Evolutionary conservation across 2,888 invertebrate genomes (phyloP), one percentile per base, ranked within the genome.

Genomic region (Drosophila anceps): DNA sequence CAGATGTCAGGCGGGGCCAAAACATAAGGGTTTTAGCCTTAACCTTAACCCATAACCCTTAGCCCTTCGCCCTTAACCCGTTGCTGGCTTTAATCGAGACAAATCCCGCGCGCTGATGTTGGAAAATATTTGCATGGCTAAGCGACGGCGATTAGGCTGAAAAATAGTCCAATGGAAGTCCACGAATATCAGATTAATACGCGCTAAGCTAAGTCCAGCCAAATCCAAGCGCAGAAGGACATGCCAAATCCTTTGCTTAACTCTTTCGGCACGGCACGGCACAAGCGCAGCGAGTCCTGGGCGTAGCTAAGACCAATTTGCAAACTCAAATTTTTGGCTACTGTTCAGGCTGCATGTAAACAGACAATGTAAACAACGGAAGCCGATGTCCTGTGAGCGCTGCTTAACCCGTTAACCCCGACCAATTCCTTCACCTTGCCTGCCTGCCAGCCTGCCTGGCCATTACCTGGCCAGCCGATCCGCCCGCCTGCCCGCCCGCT

Each of bases 231-330:
- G 9, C 2, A 44, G 43, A 15, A 31, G 57, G 41, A n/a, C 27
- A 73, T 69, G n/a, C 39, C 50, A 84, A 87, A 87, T 86, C 88
- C 87, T 81, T 81, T 86, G 77, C 79, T 80, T 82, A 86, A 88
- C 87, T 74, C 86, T 84, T 86, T 86, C 76, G 77, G 64, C 63
- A 66, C 63, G 50, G 50, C 46, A 4, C 44, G 15, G 44, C 18
- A 31, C 31, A 33, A 33, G 31, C 50, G n/a, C 13, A 50, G 50
- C 69, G 69, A 75, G 73, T 69, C 43, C 57, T 69, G 77, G 76
- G 78, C 84, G 89, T 82, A 90, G 91, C 91, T 91, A 90, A 79
- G 84, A 88, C 88, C 89, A 90, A 91, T 90, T 91, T 91, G 81
- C 60, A 60, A 72, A 72, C 43, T 77, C 57, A 90, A 81, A 83